Conservation (phyloP, 2,888 invertebrate species). For the Protonemura montana region DNA sequence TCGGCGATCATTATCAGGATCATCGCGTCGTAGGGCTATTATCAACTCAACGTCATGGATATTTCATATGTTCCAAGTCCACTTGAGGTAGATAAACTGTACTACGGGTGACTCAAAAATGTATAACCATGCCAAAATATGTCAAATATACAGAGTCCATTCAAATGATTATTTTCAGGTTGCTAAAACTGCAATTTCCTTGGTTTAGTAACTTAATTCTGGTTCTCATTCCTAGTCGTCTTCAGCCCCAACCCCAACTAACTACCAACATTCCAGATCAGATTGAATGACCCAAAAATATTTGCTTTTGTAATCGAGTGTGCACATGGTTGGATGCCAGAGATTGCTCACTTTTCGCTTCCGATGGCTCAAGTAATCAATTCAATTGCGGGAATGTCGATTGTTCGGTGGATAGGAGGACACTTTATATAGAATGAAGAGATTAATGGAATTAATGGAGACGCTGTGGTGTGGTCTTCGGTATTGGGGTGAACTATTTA, state of each 20-base stretch:
- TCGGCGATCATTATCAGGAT: neutral
- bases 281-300: constrained; percentile 12
- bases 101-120: neutral
- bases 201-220: neutral
- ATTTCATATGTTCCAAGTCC: neutral
- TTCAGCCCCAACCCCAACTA: neutral
- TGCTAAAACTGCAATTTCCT: neutral
- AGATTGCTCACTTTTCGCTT: neutral
- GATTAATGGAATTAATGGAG: neutral
- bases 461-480: neutral
- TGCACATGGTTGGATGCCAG: neutral
- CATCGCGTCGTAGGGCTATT: neutral
- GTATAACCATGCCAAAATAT: neutral
- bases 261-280: neutral
- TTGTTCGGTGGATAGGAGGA: neutral
- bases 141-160: neutral
- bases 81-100: no score
- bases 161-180: neutral
- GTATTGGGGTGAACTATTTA: neutral
- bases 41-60: neutral
- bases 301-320: neutral
- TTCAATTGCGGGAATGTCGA: neutral
- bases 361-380: neutral
- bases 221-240: neutral
- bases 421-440: neutral